A percentile compares a stretch with the other conserved stretches of the same genome.
Evolutionary conservation across 2,888 invertebrate species (phyloP).

Genomic region (Metellina segmentata): DNA sequence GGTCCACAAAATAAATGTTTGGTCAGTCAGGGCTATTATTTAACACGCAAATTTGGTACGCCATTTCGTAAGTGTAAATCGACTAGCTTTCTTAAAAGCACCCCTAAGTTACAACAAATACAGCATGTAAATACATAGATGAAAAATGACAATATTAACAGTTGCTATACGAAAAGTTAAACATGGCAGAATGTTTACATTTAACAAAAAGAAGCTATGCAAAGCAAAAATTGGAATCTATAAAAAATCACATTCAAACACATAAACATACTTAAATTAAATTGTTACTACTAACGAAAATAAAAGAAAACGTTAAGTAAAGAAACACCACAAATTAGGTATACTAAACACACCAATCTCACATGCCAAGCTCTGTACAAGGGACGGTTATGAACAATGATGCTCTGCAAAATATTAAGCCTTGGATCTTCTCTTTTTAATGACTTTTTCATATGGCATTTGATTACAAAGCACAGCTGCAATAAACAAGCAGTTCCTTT

Average conservation of each 20-base stretch:
- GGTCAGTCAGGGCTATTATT: slow-evolving; percentile 46
- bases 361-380: slow-evolving; percentile 77
- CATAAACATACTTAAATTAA: slow-evolving; percentile 34
- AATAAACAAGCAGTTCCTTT: slow-evolving; percentile 56
- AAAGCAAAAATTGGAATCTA: slow-evolving; percentile 43
- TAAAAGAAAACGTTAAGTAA: slow-evolving; percentile 47
- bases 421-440: slow-evolving; percentile 54
- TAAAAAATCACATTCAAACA: slow-evolving; percentile 50
- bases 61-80: slow-evolving; percentile 9
- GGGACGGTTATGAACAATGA: slow-evolving; percentile 76
- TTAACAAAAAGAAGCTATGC: slow-evolving; percentile 45
- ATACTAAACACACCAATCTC: slow-evolving; percentile 75
- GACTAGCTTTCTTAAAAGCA: slow-evolving; percentile 58
- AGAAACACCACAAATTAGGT: slow-evolving; percentile 56
- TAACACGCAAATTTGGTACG: slow-evolving; percentile 32
- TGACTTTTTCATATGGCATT: slow-evolving; percentile 54
- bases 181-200: slow-evolving; percentile 44
- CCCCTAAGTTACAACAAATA: slow-evolving; percentile 68
- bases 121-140: slow-evolving; percentile 59
- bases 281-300: slow-evolving; percentile 49
- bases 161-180: slow-evolving; percentile 34
- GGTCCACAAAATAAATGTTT: slow-evolving; percentile 50
- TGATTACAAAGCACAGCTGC: slow-evolving; percentile 71
- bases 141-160: slow-evolving; percentile 62
- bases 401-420: slow-evolving; percentile 72